These are phyloP conservation scores for Corella eumyota DNA, from an alignment of 23 tunicate species.

Conservation along the genomic window DNA sequence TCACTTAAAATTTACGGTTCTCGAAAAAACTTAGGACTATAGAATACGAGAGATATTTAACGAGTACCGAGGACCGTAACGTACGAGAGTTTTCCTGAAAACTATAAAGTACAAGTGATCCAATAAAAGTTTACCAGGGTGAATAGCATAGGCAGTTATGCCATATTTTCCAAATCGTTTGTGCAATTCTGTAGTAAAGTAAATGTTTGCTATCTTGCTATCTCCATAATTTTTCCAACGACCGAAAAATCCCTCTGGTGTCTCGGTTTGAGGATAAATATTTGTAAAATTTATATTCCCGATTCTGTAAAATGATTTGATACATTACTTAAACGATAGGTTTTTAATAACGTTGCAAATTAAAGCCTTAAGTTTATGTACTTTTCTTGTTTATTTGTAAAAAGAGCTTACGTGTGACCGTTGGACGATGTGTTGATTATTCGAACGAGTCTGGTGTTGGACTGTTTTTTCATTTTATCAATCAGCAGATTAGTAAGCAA, in stretches of 20 bases:
- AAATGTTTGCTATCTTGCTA: slow-evolving; percentile 20
- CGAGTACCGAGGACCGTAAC: no score
- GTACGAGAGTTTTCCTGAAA: no score
- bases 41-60: no score
- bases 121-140: slow-evolving; percentile 15
- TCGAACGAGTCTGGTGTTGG: slow-evolving; percentile 11
- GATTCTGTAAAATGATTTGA: no score
- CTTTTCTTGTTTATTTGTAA: not conserved
- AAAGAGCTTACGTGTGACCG: slow-evolving; percentile 7
- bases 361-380: no score
- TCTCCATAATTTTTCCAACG: slow-evolving; percentile 4
- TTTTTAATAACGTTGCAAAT: no score
- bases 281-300: no score
- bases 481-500: slow-evolving; percentile 32
- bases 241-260: slow-evolving; percentile 1
- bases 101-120: no score
- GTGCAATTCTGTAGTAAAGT: slow-evolving; percentile 14
- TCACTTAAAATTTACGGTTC: no score
- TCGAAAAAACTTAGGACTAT: no score
- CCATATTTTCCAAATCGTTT: not conserved
- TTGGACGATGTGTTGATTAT: slow-evolving; percentile 20
- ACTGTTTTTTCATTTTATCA: slow-evolving; percentile 26
- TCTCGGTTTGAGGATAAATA: no score
- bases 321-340: no score
- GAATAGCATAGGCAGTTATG: slow-evolving; percentile 11